Base-by-base conservation (phyloP, 2,888 invertebrate species). In the Platycheirus rosarum region DNA sequence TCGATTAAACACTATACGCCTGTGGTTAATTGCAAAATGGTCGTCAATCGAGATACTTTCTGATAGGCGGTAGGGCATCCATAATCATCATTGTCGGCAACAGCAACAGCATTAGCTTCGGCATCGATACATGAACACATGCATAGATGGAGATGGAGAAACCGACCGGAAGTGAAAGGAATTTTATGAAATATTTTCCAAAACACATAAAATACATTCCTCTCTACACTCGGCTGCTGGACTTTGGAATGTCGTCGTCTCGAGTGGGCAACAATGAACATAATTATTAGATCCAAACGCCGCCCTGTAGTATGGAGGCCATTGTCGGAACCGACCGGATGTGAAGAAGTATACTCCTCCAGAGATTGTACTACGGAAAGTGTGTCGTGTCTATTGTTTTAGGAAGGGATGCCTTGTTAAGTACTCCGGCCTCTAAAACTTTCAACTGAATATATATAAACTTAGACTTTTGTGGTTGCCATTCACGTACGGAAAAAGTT, bases 1-100 rank as follows among this genome's bases (percentile, higher is more conserved):
- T 80, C 66, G 70, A 76, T 76, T 80, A 66, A 76, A 76, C 76
- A 71, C 76, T 76, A 66, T 80, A 75, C 66, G 60, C 66, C 62
- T 70, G 53, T 11, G 70, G 65, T 46, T 66, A 75, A 66, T 75
- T 70, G 66, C 75, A 62, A 57, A 74, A 69, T 49, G 46, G 74
- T 16, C 55, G 26, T 55, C 78, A 55, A 69, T 57, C 49, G 42
- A 29, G 63, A 68, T 46, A 40, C 20, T 53, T 40, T 53, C 55
- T 7, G 42, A n/a, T 32, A 37, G 8, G 23, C 9, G 42, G 14
- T 32, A 37, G 8, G 23, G 20, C 60, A 6, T n/a, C 8, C 44
- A 29, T 16, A 13, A 53, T n/a, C 20, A 20, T 26, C 60, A 44
- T 40, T 13, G 37, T 1, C 37, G 20, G n/a, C 35, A 37, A 5